Evolutionary conservation across 2,888 invertebrate genomes (phyloP).

Genomic region (Plemyria rubiginata): DNA sequence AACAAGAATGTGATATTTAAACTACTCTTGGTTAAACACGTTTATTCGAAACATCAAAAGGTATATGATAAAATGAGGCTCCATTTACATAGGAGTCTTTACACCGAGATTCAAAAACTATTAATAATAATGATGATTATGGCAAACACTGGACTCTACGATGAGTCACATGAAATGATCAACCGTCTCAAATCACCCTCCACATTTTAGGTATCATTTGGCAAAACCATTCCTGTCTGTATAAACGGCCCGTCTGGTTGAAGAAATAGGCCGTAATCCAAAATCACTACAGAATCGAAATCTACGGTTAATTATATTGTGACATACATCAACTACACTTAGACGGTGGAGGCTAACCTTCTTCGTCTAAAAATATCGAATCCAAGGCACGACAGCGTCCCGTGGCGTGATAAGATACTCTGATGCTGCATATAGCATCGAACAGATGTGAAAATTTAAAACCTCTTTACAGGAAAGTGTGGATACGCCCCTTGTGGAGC

Average conservation of each 20-base stretch:
- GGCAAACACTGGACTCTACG: not conserved
- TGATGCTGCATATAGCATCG: not conserved
- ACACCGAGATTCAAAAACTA: conserved; percentile 12
- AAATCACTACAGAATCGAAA: not conserved
- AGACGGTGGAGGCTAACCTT: not conserved
- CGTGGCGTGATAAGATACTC: not conserved
- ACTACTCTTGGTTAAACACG: conserved; percentile 9
- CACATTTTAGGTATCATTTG: too few species aligned
- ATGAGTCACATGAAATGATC: not conserved
- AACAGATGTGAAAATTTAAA: not conserved
- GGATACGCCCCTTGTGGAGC: conserved; percentile 93
- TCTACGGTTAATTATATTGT: not conserved
- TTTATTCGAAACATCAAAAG: conserved; percentile 9
- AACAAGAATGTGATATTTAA: conserved; percentile 1
- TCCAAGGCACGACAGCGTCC: not conserved
- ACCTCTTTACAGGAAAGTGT: conserved; percentile 90
- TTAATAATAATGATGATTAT: conserved; percentile 1
- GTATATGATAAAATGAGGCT: conserved; percentile 6
- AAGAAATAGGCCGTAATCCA: not conserved
- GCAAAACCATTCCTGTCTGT: not conserved
- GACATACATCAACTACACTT: not conserved
- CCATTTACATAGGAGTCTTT: conserved; percentile 15
- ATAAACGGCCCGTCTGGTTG: not conserved
- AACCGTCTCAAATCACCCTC: not conserved
- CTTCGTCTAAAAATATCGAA: not conserved